Conservation (phyloP, 1,140 invertebrate species). For the Branchinecta lindahli region DNA sequence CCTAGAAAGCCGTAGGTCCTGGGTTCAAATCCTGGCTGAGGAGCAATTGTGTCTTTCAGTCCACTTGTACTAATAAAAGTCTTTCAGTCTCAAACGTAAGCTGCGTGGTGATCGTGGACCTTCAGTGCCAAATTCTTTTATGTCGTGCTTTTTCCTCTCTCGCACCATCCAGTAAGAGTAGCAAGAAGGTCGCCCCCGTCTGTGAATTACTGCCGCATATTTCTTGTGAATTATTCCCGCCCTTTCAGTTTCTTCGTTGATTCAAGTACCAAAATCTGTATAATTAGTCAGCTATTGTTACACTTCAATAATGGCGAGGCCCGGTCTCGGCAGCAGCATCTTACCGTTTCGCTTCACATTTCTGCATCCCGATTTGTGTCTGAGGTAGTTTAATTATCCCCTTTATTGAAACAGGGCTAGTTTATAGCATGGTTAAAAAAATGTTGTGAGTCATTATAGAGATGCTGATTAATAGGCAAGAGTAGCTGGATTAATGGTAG, state of each 20-base stretch:
- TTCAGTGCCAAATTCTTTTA: too few relatives aligned
- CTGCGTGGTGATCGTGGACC: too few relatives aligned
- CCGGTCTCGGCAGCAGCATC: not conserved
- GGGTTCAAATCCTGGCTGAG: too few relatives aligned
- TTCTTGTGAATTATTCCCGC: not conserved
- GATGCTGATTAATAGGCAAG: not conserved
- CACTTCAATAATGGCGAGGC: not conserved
- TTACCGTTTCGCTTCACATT: conserved; percentile 2
- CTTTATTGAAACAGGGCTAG: not conserved
- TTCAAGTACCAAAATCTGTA: not conserved
- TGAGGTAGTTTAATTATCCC: not conserved
- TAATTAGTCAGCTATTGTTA: conserved; percentile 9
- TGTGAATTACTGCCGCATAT: not conserved
- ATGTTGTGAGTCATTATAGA: not conserved
- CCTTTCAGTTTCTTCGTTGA: not conserved
- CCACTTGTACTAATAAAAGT: too few relatives aligned
- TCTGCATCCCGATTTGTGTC: not conserved
- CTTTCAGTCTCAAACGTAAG: too few relatives aligned
- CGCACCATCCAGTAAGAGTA: too few relatives aligned
- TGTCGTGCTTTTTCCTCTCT: too few relatives aligned
- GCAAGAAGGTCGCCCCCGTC: not conserved
- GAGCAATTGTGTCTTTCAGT: too few relatives aligned
- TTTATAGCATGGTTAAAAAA: not conserved
- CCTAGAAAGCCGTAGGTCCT: too few relatives aligned
- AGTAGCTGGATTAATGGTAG: not conserved